Percentiles rank a stretch among this genome's conserved stretches.
Conservation (phyloP, 2,797 vertebrate genomes). For the Propithecus perrieri region DNA sequence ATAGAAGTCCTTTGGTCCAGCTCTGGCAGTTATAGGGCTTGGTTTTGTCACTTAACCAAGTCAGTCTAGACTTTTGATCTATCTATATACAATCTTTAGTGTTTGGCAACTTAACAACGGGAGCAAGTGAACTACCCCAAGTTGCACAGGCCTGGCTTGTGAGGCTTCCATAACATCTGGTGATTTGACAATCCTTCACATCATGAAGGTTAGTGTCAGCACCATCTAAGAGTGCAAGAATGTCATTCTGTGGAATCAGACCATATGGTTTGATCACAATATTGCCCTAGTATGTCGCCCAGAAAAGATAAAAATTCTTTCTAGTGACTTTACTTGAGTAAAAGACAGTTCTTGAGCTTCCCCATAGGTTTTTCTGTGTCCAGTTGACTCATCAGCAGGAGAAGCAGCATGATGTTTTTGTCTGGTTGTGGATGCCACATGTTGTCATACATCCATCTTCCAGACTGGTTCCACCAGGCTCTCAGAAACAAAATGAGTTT, state of each 20-base stretch:
- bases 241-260: neutral
- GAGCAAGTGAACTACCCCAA: neutral
- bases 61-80: neutral
- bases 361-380: neutral
- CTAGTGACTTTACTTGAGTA: neutral
- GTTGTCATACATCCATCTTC: neutral
- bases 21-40: neutral
- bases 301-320: neutral
- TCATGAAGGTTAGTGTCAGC: neutral
- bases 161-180: neutral
- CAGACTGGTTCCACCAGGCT: neutral
- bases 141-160: neutral
- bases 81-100: neutral
- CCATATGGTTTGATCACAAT: neutral
- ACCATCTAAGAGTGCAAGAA: neutral
- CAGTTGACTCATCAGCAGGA: neutral
- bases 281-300: neutral
- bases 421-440: neutral
- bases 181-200: neutral
- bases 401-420: neutral
- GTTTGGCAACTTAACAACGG: neutral
- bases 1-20: neutral
- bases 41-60: neutral
- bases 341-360: neutral
- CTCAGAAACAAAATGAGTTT: neutral